Evolutionary conservation across 2,888 invertebrate species (phyloP).

Genomic region (Baccha elongata): DNA sequence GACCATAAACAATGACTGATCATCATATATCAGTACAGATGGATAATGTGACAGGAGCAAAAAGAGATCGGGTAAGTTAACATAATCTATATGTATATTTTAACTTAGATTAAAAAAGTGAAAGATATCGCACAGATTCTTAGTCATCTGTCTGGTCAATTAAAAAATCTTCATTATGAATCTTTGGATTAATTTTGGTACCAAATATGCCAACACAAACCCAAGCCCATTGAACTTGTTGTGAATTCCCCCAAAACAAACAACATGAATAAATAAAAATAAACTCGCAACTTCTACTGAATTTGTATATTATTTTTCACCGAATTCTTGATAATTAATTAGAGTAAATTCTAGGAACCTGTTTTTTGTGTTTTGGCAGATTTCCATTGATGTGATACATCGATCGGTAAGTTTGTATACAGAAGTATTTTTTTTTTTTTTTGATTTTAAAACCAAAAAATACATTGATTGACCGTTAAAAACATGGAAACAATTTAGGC

Average conservation of each 20-base stretch:
- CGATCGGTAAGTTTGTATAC: background rate
- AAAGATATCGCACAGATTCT: constrained; percentile 13
- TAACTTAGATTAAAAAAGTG: background rate
- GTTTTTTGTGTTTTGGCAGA: background rate
- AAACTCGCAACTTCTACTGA: background rate
- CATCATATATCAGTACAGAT: constrained; percentile 44
- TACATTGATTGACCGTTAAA: too few species aligned
- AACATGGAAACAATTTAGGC: too few species aligned
- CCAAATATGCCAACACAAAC: background rate
- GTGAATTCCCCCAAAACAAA: background rate
- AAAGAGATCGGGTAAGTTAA: constrained; percentile 48
- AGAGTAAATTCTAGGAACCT: background rate
- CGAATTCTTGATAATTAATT: background rate
- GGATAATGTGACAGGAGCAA: constrained; percentile 38
- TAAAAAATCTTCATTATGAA: background rate
- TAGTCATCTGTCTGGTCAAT: background rate
- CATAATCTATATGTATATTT: background rate
- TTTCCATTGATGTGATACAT: background rate
- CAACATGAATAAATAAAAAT: constrained; percentile 11
- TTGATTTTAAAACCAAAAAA: too few species aligned
- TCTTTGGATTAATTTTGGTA: background rate
- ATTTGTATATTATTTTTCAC: background rate
- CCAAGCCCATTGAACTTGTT: background rate
- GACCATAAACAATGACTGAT: constrained; percentile 33
- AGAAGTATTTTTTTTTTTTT: too few species aligned